Evolutionary conservation across 2,888 invertebrate genomes (phyloP), one percentile per base, ranked within the genome.

Genomic region (Diogma glabrata): DNA sequence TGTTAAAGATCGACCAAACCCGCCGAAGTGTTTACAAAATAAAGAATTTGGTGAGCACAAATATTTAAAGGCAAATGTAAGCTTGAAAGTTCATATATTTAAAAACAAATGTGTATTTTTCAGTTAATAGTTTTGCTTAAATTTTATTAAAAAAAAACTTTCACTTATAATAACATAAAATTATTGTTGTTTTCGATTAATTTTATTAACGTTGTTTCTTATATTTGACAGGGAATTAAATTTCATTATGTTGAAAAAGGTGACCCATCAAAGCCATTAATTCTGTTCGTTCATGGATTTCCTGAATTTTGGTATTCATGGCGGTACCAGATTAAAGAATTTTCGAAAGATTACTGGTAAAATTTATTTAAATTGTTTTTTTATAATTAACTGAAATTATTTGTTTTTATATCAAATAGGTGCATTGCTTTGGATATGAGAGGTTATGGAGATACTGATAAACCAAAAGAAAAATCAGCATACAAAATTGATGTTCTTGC

Each of bases 281-380:
- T 86, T 75, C 56, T 86, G 40, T 78, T 84, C 58, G 57, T 86
- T 0, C 85, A 86, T 61, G 85, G 85, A 12, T 86, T 81, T 60
- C 85, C 85, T 0, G 85, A 85, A 61, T 84, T 83, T 61, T 86
- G 85, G 85, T 86, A 79, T 63, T 79, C 81, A 1, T 86, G 84
- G 84, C 68, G 84, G 51, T 72, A 81, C 63, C 85, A 86, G 65
- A 69, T 85, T 7, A 66, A 73, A 26, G 75, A 81, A 54, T 84
- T 85, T 58, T 72, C 76, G 36, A 73, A 75, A 58, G 70, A 76
- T 59, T 77, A 78, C 63, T 77, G 79, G 79, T 78, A 67, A 19
- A 28, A 38, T 7, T 24, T 9, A 6, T 24, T 24, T 24, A 24
- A 24, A 7, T 24, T 24, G 9, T 7, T 7, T 24, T 24, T 7